A percentile compares a stretch with the other conserved stretches of the same genome.
Evolutionary conservation across 2,797 vertebrate species (phyloP).

Genomic region (Xenentodon cancila): DNA sequence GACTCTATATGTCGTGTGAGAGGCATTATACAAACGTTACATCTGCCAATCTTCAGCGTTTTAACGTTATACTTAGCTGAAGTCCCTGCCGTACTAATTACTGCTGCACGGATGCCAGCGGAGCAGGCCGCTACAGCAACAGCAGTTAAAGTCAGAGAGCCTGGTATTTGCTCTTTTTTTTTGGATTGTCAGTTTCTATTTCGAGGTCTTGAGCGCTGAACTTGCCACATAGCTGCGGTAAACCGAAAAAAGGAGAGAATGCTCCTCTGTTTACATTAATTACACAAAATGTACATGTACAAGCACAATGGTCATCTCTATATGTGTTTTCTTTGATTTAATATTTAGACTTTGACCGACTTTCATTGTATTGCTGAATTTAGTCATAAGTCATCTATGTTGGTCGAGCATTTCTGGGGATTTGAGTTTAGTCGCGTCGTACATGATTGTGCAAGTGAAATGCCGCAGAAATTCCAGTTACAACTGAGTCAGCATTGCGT

Average conservation of each 20-base stretch:
- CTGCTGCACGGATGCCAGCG: constrained; percentile 11
- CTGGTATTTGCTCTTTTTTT: constrained; percentile 13
- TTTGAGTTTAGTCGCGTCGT: not conserved
- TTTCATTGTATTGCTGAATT: not conserved
- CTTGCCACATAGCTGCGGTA: constrained; percentile 1
- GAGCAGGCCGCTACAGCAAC: not conserved
- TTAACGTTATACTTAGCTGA: constrained; percentile 5
- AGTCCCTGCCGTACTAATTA: constrained; percentile 4
- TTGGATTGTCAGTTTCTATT: not conserved
- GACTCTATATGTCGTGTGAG: too few species aligned
- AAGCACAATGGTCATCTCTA: too few species aligned
- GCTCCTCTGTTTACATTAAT: constrained; percentile 4
- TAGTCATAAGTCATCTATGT: not conserved
- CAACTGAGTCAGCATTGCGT: constrained; percentile 39
- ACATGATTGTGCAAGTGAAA: constrained; percentile 48
- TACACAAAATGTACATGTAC: not conserved
- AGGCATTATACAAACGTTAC: not conserved
- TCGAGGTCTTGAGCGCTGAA: too few species aligned
- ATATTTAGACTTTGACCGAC: not conserved
- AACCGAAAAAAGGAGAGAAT: too few species aligned
- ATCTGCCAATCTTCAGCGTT: constrained; percentile 7
- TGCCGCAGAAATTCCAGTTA: constrained; percentile 30
- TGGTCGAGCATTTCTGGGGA: not conserved
- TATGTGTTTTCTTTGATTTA: not conserved
- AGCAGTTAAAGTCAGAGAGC: constrained; percentile 15